These are phyloP conservation scores for Tragelaphus scriptus DNA, from an alignment of 2,113 vertebrate species.

Conservation along the genomic window DNA sequence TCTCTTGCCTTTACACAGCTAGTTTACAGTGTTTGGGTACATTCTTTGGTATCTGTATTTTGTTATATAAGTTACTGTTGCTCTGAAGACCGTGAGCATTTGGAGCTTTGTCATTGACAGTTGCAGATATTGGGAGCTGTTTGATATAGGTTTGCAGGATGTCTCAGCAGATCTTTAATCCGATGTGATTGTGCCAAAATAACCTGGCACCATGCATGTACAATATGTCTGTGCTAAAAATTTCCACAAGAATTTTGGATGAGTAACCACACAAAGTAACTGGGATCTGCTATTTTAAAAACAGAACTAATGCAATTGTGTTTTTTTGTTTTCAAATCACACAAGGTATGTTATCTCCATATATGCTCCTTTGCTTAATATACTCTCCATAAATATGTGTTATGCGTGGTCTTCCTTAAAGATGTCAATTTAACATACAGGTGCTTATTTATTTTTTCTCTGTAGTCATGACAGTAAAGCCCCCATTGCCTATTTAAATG, in stretches of 20 bases:
- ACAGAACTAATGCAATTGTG: constrained; percentile 15
- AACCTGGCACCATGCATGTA: constrained; percentile 49
- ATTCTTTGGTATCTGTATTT: neutral
- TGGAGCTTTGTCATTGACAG: constrained; percentile 53
- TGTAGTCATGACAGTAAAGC: neutral
- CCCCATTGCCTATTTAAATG: neutral
- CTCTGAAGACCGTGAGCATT: constrained; percentile 36
- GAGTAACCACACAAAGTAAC: constrained; percentile 38
- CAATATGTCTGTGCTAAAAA: constrained; percentile 66
- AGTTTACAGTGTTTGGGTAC: constrained; percentile 44
- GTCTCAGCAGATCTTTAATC: constrained; percentile 63
- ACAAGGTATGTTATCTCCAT: constrained; percentile 20
- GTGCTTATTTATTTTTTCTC: neutral
- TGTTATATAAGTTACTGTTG: constrained; percentile 28
- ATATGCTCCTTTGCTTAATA: constrained; percentile 2
- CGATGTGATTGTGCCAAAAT: constrained; percentile 59
- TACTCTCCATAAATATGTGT: neutral
- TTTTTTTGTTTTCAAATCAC: constrained; percentile 50
- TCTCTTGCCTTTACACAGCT: neutral
- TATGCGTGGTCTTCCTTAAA: neutral
- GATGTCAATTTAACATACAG: neutral
- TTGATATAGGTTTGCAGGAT: constrained; percentile 64
- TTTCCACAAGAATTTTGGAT: constrained; percentile 31
- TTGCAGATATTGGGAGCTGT: constrained; percentile 53
- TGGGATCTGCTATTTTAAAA: constrained; percentile 55